Evolutionary conservation across 1,140 invertebrate genomes (phyloP).

Genomic region (Drosophila subpulchrella): DNA sequence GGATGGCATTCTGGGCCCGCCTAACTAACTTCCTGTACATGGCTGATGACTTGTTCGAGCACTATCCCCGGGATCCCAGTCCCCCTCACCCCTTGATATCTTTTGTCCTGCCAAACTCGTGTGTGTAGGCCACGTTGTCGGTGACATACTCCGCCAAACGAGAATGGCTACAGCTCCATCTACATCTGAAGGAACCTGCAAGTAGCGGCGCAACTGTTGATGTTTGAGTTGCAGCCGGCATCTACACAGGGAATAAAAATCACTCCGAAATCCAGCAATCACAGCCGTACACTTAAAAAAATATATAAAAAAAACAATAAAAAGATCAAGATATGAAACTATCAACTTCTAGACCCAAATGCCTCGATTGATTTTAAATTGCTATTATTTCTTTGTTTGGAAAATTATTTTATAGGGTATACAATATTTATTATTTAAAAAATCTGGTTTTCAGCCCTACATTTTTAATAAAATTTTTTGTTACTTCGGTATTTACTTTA

Average conservation of each 20-base stretch:
- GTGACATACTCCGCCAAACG: constrained; percentile 71
- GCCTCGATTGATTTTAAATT: too few relatives aligned
- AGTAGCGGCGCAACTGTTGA: constrained; percentile 40
- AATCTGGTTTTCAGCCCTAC: too few relatives aligned
- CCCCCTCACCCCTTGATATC: constrained; percentile 52
- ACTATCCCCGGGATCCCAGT: neutral
- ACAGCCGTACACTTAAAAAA: constrained; percentile 1
- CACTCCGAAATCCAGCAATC: constrained; percentile 2
- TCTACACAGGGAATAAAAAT: constrained; percentile 14
- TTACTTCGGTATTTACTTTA: too few relatives aligned
- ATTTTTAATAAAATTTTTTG: too few relatives aligned
- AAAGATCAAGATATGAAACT: too few relatives aligned
- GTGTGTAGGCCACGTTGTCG: constrained; percentile 58
- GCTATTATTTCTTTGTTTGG: too few relatives aligned
- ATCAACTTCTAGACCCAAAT: too few relatives aligned
- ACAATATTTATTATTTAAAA: too few relatives aligned
- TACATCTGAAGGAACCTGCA: constrained; percentile 20
- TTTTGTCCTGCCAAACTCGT: constrained; percentile 67
- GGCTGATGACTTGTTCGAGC: constrained; percentile 76
- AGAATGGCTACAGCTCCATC: constrained; percentile 38
- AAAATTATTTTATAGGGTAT: too few relatives aligned
- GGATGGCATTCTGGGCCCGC: constrained; percentile 49
- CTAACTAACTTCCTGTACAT: constrained; percentile 81
- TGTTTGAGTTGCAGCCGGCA: constrained; percentile 30
- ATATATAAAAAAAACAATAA: neutral